phyloP scores from a whole-genome alignment of 1,140 invertebrate genomes.

The Zophobas morio region DNA sequence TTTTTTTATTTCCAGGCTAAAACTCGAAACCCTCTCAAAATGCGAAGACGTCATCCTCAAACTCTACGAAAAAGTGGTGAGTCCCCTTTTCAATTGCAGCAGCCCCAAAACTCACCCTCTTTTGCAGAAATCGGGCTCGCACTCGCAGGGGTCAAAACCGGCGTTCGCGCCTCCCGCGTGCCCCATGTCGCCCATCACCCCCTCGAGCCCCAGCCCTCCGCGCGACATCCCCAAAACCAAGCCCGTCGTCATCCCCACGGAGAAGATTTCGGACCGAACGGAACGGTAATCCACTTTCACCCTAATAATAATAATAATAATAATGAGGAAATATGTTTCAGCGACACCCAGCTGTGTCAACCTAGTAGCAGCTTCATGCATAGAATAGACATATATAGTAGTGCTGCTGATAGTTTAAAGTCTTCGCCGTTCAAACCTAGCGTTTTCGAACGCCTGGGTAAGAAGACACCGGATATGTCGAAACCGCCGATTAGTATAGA shows the following conservation, averaged over 20 bases:
- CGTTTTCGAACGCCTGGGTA: slow-evolving; percentile 27
- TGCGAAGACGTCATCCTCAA: slow-evolving; percentile 77
- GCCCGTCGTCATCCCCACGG: slow-evolving; percentile 68
- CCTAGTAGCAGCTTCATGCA: slow-evolving; percentile 36
- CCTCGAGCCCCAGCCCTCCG: slow-evolving; percentile 68
- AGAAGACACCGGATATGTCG: slow-evolving; percentile 55
- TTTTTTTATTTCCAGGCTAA: slow-evolving; percentile 71
- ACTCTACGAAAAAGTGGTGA: slow-evolving; percentile 76
- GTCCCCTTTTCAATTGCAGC: slow-evolving; percentile 51
- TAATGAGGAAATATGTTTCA: slow-evolving; percentile 1
- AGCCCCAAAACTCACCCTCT: not conserved
- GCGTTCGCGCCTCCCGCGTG: not conserved
- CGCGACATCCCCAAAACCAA: slow-evolving; percentile 47
- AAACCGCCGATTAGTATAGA: slow-evolving; percentile 60
- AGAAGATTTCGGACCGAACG: slow-evolving; percentile 56
- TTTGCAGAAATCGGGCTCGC: slow-evolving; percentile 30
- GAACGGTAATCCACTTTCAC: not conserved
- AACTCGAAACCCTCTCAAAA: slow-evolving; percentile 75
- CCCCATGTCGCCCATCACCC: slow-evolving; percentile 62
- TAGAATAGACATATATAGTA: slow-evolving; percentile 60
- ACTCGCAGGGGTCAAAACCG: not conserved
- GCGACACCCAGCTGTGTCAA: not conserved
- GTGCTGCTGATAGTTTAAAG: slow-evolving; percentile 54
- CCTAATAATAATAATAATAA: not conserved
- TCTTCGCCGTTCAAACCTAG: not conserved